These are phyloP conservation scores for Drosophila kuntzei DNA, from an alignment of 2,888 invertebrate species.

Conservation along the genomic window DNA sequence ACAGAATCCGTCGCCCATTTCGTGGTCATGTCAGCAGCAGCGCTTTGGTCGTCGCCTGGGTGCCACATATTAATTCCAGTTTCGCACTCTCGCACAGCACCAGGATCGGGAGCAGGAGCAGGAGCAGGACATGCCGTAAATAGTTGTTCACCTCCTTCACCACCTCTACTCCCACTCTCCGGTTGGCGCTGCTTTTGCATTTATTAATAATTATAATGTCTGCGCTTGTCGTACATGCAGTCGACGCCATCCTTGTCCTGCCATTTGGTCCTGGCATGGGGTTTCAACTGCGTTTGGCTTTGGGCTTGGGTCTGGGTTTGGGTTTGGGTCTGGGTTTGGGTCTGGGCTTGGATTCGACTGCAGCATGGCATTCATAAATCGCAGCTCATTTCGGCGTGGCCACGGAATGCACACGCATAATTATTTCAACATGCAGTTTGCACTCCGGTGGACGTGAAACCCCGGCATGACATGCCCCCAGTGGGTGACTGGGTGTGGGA, in stretches of 20 bases:
- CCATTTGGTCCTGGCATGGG: neutral
- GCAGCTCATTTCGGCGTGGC: slow-evolving; percentile 80
- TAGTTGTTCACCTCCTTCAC: slow-evolving; percentile 64
- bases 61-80: slow-evolving; percentile 84
- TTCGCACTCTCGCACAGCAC: slow-evolving; percentile 73
- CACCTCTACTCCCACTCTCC: slow-evolving; percentile 12
- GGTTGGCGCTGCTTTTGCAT: slow-evolving; percentile 65
- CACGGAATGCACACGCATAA: slow-evolving; percentile 82
- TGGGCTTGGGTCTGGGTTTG: slow-evolving; percentile 3
- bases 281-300: neutral
- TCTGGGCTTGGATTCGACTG: slow-evolving; percentile 2
- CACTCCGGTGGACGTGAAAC: slow-evolving; percentile 19
- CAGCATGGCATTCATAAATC: slow-evolving; percentile 75
- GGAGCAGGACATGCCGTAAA: slow-evolving; percentile 76
- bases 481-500: neutral
- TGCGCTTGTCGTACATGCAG: slow-evolving; percentile 65
- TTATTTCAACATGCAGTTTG: slow-evolving; percentile 75
- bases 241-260: slow-evolving; percentile 11
- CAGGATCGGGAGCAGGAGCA: too few relatives aligned
- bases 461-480: neutral
- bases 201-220: slow-evolving; percentile 82
- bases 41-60: slow-evolving; percentile 65
- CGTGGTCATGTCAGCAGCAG: slow-evolving; percentile 53
- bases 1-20: slow-evolving; percentile 38
- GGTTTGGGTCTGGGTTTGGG: slow-evolving; percentile 4